A percentile compares a stretch with the other conserved stretches of the same genome.
Evolutionary conservation across 2,113 vertebrate species (phyloP).

Genomic region (Progne subis): DNA sequence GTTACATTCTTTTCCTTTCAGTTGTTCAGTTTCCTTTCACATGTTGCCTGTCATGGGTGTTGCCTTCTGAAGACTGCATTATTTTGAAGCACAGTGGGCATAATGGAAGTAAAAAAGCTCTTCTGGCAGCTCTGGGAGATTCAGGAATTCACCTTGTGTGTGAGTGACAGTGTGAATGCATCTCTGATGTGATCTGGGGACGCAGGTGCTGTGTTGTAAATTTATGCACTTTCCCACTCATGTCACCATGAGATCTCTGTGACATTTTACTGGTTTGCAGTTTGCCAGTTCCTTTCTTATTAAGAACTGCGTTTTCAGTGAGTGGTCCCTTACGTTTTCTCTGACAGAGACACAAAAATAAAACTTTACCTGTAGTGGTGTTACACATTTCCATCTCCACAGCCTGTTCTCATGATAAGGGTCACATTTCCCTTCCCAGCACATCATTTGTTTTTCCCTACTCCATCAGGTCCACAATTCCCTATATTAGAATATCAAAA

Average conservation of each 20-base stretch:
- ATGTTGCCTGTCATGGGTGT: rapidly evolving
- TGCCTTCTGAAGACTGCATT: background rate
- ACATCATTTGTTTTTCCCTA: background rate
- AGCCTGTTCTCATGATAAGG: background rate
- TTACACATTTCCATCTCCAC: background rate
- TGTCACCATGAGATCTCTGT: background rate
- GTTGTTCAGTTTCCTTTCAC: background rate
- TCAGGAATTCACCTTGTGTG: background rate
- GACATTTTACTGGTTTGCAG: background rate
- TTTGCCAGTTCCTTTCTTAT: background rate
- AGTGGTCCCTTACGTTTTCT: background rate
- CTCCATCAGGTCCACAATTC: background rate
- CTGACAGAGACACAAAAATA: background rate
- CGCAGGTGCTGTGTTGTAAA: background rate
- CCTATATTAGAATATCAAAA: background rate
- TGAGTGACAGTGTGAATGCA: background rate
- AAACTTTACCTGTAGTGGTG: background rate
- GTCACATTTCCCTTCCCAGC: background rate
- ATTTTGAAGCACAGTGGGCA: background rate
- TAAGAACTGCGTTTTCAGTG: background rate
- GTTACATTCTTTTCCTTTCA: background rate
- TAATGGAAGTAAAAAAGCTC: background rate
- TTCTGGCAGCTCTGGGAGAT: background rate
- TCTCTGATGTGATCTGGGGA: background rate
- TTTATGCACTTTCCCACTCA: background rate